A percentile compares a stretch with the other conserved stretches of the same genome.
Conservation (phyloP, 1,140 invertebrate genomes). For the Cydia pomonella region DNA sequence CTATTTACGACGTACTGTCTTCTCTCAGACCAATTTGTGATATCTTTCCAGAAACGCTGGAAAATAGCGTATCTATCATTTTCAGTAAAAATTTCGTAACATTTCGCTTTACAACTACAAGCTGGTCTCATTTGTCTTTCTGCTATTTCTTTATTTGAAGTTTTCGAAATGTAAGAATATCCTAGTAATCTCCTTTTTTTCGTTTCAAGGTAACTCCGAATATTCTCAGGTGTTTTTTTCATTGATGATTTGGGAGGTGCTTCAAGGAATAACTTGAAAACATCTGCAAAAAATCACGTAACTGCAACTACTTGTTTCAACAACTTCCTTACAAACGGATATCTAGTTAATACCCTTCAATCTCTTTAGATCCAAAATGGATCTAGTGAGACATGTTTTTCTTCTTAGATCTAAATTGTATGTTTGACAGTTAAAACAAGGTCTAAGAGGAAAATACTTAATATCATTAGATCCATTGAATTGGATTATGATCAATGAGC, state of each 20-base stretch:
- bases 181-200: background rate
- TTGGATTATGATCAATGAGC: too few species aligned
- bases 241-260: background rate
- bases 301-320: too few species aligned
- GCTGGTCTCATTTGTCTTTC: background rate
- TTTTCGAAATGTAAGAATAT: background rate
- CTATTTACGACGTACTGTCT: background rate
- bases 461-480: too few species aligned
- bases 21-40: background rate
- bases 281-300: background rate
- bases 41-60: background rate
- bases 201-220: background rate
- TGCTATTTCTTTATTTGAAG: background rate
- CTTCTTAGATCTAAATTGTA: too few species aligned
- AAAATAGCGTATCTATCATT: background rate
- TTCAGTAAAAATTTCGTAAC: slow-evolving; percentile 1
- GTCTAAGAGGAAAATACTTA: too few species aligned
- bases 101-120: background rate
- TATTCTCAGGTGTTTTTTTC: background rate
- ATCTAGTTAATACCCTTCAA: too few species aligned
- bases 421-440: too few species aligned
- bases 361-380: too few species aligned
- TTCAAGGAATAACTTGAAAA: background rate
- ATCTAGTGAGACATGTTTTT: too few species aligned
- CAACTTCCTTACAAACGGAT: too few species aligned